Evolutionary conservation across 2,797 vertebrate genomes (phyloP).

Genomic region (Crypturellus tataupa): DNA sequence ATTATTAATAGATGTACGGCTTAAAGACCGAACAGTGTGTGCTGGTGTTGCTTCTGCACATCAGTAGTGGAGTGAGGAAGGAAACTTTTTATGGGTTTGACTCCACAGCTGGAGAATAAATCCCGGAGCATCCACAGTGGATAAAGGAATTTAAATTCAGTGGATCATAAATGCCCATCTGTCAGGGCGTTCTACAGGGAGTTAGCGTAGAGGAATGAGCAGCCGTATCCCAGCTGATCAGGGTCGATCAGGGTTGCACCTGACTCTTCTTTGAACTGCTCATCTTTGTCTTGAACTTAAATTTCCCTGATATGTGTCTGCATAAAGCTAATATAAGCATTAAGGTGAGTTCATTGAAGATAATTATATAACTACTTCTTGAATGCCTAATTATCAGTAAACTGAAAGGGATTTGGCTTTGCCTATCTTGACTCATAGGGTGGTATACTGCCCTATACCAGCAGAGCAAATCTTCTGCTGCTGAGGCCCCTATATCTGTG

Average conservation of each 20-base stretch:
- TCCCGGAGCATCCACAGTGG: background rate
- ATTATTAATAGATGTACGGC: fast-evolving
- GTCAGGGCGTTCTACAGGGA: background rate
- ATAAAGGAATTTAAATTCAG: background rate
- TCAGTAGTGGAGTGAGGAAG: background rate
- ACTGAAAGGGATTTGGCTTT: fast-evolving
- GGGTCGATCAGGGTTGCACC: background rate
- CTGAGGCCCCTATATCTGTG: background rate
- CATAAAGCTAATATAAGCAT: background rate
- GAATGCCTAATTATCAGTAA: background rate
- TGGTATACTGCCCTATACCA: background rate
- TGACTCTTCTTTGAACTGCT: background rate
- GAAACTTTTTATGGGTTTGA: background rate
- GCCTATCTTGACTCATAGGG: background rate
- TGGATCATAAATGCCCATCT: background rate
- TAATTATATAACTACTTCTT: background rate
- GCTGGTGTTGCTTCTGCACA: background rate
- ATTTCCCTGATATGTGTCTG: background rate
- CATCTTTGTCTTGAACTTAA: background rate
- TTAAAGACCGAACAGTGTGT: background rate
- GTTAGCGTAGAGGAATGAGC: background rate
- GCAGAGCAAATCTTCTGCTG: background rate
- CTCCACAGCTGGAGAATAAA: background rate
- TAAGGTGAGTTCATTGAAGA: background rate
- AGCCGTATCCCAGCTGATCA: background rate